These are phyloP conservation scores for Sycobia sp. DNA, from an alignment of 1,140 invertebrate species.

Conservation along the genomic window DNA sequence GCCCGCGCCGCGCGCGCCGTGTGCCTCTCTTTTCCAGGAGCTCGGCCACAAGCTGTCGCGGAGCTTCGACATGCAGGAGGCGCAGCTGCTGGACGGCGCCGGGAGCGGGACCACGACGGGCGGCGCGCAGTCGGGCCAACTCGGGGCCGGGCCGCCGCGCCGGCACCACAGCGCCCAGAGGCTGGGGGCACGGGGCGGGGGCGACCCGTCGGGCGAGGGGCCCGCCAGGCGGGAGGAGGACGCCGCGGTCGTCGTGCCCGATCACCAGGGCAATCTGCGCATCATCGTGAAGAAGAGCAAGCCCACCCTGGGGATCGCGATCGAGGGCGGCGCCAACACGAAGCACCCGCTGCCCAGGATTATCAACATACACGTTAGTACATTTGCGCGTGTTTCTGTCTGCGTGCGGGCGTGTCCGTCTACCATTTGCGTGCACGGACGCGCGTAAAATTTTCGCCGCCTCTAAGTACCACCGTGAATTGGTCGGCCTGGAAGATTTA, in stretches of 20 bases:
- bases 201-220: constrained; percentile 67
- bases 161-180: constrained; percentile 57
- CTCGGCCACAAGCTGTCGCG: constrained; percentile 81
- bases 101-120: constrained; percentile 68
- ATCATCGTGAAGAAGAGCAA: constrained; percentile 90
- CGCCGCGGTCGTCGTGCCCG: constrained; percentile 74
- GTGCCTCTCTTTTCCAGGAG: constrained; percentile 67
- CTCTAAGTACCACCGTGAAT: neutral
- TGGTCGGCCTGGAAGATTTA: too few species aligned
- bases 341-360: constrained; percentile 92
- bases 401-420: too few species aligned
- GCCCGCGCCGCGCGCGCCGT: too few species aligned
- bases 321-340: constrained; percentile 95
- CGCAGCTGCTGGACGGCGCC: constrained; percentile 73
- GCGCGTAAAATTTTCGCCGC: too few species aligned
- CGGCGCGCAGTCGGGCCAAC: constrained; percentile 54
- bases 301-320: constrained; percentile 92
- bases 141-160: constrained; percentile 62
- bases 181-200: constrained; percentile 53
- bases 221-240: constrained; percentile 67
- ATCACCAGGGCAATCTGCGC: constrained; percentile 83
- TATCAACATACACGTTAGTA: constrained; percentile 92
- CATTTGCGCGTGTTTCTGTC: too few species aligned
- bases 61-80: constrained; percentile 86
- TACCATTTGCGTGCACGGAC: too few species aligned